phyloP scores from a whole-genome alignment of 2,888 invertebrate genomes.

The Orchesella flavescens region DNA sequence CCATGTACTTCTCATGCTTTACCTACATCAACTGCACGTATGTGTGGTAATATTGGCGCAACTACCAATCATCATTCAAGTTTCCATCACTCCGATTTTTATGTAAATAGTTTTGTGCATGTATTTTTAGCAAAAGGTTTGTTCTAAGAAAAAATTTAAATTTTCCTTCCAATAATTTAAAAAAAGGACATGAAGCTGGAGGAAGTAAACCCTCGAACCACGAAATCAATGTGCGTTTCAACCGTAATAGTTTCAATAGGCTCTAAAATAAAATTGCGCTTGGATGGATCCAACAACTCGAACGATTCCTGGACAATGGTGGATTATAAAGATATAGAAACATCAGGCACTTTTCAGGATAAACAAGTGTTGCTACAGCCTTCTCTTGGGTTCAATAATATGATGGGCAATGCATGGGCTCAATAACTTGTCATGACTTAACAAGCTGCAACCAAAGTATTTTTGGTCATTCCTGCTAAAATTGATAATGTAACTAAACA shows the following conservation, averaged over 20 bases:
- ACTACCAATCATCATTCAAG: too few species aligned
- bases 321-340: conserved; percentile 95
- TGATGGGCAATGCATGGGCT: conserved; percentile 98
- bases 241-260: conserved; percentile 94
- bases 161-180: too few species aligned
- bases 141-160: too few species aligned
- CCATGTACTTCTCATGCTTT: too few species aligned
- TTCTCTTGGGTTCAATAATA: conserved; percentile 92
- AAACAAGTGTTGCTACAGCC: conserved; percentile 95
- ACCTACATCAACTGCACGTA: too few species aligned
- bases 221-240: conserved; percentile 96
- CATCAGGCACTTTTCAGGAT: conserved; percentile 94
- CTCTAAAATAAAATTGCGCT: conserved; percentile 88
- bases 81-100: too few species aligned
- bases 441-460: too few species aligned
- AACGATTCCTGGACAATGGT: conserved; percentile 98
- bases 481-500: too few species aligned
- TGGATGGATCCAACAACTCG: conserved; percentile 97
- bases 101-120: too few species aligned
- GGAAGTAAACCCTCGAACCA: conserved; percentile 94
- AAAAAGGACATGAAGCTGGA: conserved; percentile 95
- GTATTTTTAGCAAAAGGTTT: too few species aligned
- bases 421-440: conserved; percentile 93
- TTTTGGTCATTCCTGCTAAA: too few species aligned
- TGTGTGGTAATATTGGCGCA: too few species aligned